phyloP scores from a whole-genome alignment of 64 coral and sea anemone genomes.

The Hydrozoanthus tunicans region DNA sequence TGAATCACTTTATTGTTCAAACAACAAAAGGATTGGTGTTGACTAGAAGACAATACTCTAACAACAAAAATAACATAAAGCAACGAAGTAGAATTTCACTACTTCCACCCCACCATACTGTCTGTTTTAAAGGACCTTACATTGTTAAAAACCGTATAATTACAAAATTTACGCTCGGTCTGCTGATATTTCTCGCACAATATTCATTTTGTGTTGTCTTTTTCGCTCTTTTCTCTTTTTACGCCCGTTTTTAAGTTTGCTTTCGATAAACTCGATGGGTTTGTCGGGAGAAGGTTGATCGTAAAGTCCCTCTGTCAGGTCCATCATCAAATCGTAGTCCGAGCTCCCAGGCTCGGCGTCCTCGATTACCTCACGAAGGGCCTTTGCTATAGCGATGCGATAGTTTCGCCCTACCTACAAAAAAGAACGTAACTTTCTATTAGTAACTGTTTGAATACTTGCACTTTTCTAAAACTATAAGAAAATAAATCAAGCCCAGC shows the following conservation, averaged over 20 bases:
- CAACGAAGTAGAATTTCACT: no score
- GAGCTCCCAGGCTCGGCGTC: slow-evolving; percentile 40
- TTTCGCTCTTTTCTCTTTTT: slow-evolving; percentile 19
- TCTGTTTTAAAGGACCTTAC: no score
- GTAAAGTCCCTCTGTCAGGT: slow-evolving; percentile 35
- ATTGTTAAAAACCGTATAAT: no score
- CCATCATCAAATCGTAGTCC: slow-evolving; percentile 36
- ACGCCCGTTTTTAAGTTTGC: slow-evolving; percentile 14
- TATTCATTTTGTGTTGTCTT: slow-evolving; percentile 13
- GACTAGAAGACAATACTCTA: no score
- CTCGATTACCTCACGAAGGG: slow-evolving; percentile 65
- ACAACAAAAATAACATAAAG: no score
- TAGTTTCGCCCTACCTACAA: slow-evolving; percentile 62
- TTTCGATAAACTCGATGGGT: slow-evolving; percentile 59
- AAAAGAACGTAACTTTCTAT: neutral
- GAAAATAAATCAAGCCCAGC: no score
- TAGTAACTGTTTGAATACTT: neutral
- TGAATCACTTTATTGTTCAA: no score
- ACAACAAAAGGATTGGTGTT: no score
- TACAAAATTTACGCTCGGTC: neutral
- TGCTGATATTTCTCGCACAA: slow-evolving; percentile 15
- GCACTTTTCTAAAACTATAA: neutral
- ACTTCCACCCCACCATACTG: no score
- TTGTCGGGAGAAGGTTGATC: slow-evolving; percentile 62
- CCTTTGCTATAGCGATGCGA: slow-evolving; percentile 61